These are phyloP conservation scores for Saccostrea glomerata DNA, from an alignment of 1,140 invertebrate species.

Conservation along the genomic window DNA sequence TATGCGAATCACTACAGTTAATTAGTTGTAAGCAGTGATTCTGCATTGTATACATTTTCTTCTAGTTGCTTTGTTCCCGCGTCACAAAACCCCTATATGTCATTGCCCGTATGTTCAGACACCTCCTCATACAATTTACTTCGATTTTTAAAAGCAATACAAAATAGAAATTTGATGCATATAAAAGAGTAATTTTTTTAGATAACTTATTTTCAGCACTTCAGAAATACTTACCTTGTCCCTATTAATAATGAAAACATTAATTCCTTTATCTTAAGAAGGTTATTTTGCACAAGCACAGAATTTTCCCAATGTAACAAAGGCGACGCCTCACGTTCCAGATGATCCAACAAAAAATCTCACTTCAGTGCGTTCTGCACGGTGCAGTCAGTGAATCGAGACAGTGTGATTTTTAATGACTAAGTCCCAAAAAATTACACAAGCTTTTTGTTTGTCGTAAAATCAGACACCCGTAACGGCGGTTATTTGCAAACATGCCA, in stretches of 20 bases:
- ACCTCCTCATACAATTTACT: not conserved
- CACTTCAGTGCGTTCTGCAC: not conserved
- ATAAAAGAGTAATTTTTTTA: too few relatives aligned
- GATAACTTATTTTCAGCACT: not conserved
- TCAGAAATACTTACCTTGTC: not conserved
- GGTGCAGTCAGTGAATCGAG: slow-evolving; percentile 19
- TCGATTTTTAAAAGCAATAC: too few relatives aligned
- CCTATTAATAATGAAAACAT: not conserved
- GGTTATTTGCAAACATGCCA: not conserved
- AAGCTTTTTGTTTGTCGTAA: not conserved
- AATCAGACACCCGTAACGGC: slow-evolving; percentile 5
- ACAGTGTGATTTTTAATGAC: slow-evolving; percentile 2
- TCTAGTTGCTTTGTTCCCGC: not conserved
- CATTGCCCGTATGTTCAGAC: not conserved
- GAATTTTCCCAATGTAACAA: not conserved
- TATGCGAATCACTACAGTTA: not conserved
- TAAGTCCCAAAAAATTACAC: slow-evolving; percentile 15
- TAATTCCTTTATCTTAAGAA: not conserved
- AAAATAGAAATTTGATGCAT: too few relatives aligned
- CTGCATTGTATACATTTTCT: not conserved
- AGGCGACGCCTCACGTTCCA: not conserved
- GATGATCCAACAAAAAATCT: not conserved
- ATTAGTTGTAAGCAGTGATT: not conserved
- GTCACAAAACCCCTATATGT: not conserved
- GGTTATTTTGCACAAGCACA: not conserved